A percentile compares a stretch with the other conserved stretches of the same genome.
Evolutionary conservation across 2,888 invertebrate species (phyloP).

Genomic region (Embidobia sp.): DNA sequence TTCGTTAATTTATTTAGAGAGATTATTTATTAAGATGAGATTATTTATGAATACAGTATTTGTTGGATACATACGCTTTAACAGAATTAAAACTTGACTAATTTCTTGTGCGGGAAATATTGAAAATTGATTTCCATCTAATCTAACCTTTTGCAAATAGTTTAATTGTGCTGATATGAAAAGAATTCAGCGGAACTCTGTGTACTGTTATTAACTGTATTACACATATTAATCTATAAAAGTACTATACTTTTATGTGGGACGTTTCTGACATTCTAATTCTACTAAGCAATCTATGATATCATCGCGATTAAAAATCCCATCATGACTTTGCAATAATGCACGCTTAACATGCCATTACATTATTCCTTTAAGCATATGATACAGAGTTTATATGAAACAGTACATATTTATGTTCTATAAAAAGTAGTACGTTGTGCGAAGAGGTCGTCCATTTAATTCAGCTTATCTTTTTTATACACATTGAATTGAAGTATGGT

Average conservation of each 20-base stretch:
- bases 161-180: conserved; percentile 11
- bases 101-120: too few relatives aligned
- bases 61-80: too few relatives aligned
- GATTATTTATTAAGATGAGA: too few relatives aligned
- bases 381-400: not conserved
- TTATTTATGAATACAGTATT: too few relatives aligned
- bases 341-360: conserved; percentile 23
- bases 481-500: too few relatives aligned
- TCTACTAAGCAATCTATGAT: conserved; percentile 13
- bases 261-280: not conserved
- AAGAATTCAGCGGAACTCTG: not conserved
- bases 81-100: too few relatives aligned
- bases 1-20: too few relatives aligned
- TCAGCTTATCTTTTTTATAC: too few relatives aligned
- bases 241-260: conserved; percentile 6
- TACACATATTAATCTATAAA: conserved; percentile 1
- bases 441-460: conserved; percentile 3
- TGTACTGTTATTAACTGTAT: conserved; percentile 3
- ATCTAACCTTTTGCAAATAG: too few relatives aligned
- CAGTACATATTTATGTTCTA: too few relatives aligned
- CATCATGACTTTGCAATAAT: conserved; percentile 12
- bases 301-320: conserved; percentile 13
- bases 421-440: conserved; percentile 3
- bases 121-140: too few relatives aligned
- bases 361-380: not conserved